phyloP scores from a whole-genome alignment of 2,113 vertebrate genomes.

The Misgurnus anguillicaudatus region DNA sequence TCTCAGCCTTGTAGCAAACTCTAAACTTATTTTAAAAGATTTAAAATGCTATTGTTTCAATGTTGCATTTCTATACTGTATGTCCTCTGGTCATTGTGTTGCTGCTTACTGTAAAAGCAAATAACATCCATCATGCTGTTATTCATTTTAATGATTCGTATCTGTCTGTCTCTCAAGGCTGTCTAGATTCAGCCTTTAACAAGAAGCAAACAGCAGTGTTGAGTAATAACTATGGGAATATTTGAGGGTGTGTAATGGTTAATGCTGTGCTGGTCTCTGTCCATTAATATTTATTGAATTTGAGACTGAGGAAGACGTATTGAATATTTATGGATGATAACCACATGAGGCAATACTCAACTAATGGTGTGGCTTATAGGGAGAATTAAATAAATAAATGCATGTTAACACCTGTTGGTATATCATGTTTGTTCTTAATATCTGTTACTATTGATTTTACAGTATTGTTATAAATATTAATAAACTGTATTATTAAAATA shows the following conservation, averaged over 20 bases:
- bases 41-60: too few relatives aligned
- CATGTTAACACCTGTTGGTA: background rate
- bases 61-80: background rate
- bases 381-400: conserved; percentile 5
- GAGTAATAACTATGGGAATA: conserved; percentile 49
- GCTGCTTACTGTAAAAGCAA: conserved; percentile 17
- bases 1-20: too few relatives aligned
- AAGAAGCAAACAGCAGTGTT: conserved; percentile 22
- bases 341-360: conserved; percentile 23
- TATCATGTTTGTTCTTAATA: background rate
- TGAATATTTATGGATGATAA: conserved; percentile 52
- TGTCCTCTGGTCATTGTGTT: conserved; percentile 13
- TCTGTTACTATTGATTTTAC: background rate
- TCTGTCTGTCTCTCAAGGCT: conserved; percentile 20
- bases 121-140: conserved; percentile 19
- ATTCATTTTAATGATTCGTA: background rate
- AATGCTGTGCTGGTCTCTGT: conserved; percentile 28
- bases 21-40: too few relatives aligned
- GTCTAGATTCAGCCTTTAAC: conserved; percentile 1
- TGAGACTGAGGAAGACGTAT: conserved; percentile 34
- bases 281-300: conserved; percentile 56
- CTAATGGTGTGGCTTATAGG: conserved; percentile 16
- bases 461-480: too few relatives aligned
- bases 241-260: conserved; percentile 33
- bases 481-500: too few relatives aligned